These are phyloP conservation scores for Coregonus clupeaformis DNA, from an alignment of 2,113 vertebrate species.

Conservation along the genomic window DNA sequence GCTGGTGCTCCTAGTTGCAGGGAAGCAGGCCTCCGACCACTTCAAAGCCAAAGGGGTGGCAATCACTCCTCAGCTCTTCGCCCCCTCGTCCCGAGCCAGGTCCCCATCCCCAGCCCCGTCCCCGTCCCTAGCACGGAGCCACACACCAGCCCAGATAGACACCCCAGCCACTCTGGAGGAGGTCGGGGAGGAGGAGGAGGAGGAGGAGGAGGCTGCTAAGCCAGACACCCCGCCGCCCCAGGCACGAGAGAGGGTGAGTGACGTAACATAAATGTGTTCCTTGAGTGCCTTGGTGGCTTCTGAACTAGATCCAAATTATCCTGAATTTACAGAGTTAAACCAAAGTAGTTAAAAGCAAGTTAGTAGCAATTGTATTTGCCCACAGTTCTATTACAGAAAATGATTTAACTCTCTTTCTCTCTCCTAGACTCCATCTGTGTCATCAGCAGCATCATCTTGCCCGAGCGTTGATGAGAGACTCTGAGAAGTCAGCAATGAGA, in stretches of 20 bases:
- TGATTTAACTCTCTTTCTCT: not conserved
- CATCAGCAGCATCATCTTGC: conserved; percentile 56
- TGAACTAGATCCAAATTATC: not conserved
- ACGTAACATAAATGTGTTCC: no score
- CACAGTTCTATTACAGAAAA: not conserved
- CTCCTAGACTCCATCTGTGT: conserved; percentile 60
- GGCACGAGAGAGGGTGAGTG: conserved; percentile 66
- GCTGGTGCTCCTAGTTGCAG: conserved; percentile 82
- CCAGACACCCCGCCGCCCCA: conserved; percentile 28
- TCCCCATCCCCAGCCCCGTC: conserved; percentile 14
- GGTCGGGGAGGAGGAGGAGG: conserved; percentile 1
- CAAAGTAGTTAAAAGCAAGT: not conserved
- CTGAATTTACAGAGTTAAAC: not conserved
- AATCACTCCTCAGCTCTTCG: conserved; percentile 69
- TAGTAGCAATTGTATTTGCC: not conserved
- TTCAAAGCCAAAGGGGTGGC: conserved; percentile 76
- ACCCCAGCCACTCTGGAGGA: conserved; percentile 3
- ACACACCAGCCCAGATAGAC: not conserved
- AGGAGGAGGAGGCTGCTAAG: not conserved
- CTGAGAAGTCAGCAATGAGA: conserved; percentile 37
- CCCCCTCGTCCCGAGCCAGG: conserved; percentile 29
- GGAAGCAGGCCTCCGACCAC: conserved; percentile 72
- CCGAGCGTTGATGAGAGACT: conserved; percentile 61
- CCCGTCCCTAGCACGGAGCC: not conserved
- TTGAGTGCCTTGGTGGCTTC: no score